Percentiles rank a stretch among this genome's conserved stretches.
These are phyloP conservation scores for Pelodiscus sinensis DNA, from an alignment of 2,113 vertebrate genomes.

Conservation along the genomic window DNA sequence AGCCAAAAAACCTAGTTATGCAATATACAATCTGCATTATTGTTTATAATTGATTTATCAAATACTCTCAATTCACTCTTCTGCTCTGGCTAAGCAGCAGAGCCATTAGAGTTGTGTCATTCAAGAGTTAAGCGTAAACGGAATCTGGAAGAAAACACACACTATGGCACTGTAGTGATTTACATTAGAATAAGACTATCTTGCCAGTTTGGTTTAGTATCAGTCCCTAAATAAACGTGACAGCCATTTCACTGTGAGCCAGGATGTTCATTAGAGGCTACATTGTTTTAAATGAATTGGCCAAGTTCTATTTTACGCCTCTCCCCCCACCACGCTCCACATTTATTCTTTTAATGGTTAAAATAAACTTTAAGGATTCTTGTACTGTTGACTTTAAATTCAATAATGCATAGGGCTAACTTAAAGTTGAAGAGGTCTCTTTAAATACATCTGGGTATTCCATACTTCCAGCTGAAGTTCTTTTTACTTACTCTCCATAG, in stretches of 20 bases:
- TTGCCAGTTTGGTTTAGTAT: not conserved
- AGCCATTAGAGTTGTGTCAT: not conserved
- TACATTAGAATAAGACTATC: not conserved
- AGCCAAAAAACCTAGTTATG: not conserved
- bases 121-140: not conserved
- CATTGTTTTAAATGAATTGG: not conserved
- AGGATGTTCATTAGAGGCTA: not conserved
- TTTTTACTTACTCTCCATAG: not conserved
- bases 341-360: not conserved
- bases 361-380: not conserved
- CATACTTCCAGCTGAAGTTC: not conserved
- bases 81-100: not conserved
- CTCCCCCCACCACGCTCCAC: too few relatives aligned
- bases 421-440: not conserved
- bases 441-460: not conserved
- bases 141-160: not conserved
- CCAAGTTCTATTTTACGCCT: not conserved
- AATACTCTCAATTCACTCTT: rapidly evolving
- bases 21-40: not conserved
- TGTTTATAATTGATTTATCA: not conserved
- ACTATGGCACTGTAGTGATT: not conserved
- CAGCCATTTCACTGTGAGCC: not conserved
- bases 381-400: not conserved
- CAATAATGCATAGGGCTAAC: not conserved
- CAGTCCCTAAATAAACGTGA: not conserved